phyloP scores from a whole-genome alignment of 2,113 vertebrate genomes.

The Scopus umbretta region DNA sequence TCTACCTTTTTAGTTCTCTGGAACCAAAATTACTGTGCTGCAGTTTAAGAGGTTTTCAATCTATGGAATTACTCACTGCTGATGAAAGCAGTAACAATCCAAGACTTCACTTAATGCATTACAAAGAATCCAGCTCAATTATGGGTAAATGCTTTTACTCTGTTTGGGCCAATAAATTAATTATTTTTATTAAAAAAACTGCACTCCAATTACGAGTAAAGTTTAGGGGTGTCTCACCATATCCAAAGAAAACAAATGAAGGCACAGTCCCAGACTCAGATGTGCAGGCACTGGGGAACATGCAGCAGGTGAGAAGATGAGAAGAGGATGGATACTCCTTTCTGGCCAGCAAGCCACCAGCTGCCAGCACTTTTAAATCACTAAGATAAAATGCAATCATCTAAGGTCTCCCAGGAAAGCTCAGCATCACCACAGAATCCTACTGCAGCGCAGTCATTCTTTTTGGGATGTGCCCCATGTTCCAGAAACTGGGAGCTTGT shows the following conservation, averaged over 20 bases:
- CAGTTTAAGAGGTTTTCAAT: not conserved
- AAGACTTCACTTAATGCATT: not conserved
- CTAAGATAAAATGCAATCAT: not conserved
- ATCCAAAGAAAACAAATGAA: not conserved
- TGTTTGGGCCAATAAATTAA: not conserved
- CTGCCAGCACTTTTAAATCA: not conserved
- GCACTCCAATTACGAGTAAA: not conserved
- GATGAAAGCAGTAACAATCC: conserved; percentile 14
- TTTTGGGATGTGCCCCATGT: not conserved
- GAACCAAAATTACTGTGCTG: not conserved
- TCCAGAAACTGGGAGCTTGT: not conserved
- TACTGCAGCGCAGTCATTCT: not conserved
- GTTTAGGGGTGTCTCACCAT: not conserved
- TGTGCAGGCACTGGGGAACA: not conserved
- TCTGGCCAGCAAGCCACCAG: not conserved
- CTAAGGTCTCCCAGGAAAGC: not conserved
- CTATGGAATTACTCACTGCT: not conserved
- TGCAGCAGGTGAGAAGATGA: not conserved
- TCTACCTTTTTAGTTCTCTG: too few relatives aligned
- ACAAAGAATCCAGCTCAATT: conserved; percentile 22
- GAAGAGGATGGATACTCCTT: not conserved
- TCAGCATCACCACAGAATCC: not conserved
- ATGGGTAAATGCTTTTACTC: not conserved
- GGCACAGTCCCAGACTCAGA: not conserved
- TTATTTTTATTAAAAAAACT: not conserved